phyloP scores from a whole-genome alignment of 2,113 vertebrate species.

The Ameiurus melas region DNA sequence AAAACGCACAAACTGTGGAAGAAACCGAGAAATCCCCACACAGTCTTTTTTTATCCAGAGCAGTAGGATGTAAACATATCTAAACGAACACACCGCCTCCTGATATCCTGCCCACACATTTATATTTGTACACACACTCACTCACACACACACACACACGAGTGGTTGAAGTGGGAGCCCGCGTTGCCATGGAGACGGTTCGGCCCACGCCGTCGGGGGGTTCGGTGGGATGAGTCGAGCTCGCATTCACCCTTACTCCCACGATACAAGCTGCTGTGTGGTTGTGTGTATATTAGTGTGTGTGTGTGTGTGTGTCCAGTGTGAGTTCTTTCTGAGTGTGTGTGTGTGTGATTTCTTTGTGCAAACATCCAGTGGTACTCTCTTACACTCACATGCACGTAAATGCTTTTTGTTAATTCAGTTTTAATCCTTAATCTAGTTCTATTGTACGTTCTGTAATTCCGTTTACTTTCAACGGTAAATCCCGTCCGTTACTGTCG shows the following conservation, averaged over 20 bases:
- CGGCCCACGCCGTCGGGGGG: neutral
- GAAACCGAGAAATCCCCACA: neutral
- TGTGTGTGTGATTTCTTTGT: neutral
- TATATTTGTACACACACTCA: neutral
- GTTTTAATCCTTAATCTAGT: neutral
- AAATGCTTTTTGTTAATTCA: neutral
- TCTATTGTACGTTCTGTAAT: neutral
- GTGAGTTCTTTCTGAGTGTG: constrained; percentile 8
- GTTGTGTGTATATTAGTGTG: constrained; percentile 11
- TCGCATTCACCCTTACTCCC: constrained; percentile 25
- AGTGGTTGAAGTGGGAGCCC: neutral
- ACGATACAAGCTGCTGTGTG: constrained; percentile 24
- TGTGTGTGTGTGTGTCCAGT: constrained; percentile 14
- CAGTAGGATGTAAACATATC: neutral
- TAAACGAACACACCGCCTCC: neutral
- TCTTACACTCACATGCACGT: neutral
- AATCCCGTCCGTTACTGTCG: too few relatives aligned
- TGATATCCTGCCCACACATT: constrained; percentile 14
- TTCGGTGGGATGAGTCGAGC: constrained; percentile 14
- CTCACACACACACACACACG: neutral
- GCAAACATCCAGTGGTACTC: neutral
- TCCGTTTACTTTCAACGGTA: neutral
- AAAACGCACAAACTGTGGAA: neutral
- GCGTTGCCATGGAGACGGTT: constrained; percentile 27
- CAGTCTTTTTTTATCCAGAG: neutral